phyloP scores from a whole-genome alignment of 1,140 invertebrate species.

The Rhysida immarginata region DNA sequence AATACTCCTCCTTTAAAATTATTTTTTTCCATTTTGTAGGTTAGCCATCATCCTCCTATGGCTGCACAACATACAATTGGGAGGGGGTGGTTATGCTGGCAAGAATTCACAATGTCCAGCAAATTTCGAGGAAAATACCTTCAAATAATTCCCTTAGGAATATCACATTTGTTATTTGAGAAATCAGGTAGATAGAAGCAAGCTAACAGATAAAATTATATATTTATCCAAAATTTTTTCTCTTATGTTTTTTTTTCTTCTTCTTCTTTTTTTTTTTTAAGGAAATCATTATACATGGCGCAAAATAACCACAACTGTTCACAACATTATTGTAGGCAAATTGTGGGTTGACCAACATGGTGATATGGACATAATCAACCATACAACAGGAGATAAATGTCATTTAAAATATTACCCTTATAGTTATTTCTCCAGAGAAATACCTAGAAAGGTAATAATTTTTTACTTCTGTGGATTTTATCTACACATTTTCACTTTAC shows the following conservation, averaged over 20 bases:
- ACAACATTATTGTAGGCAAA: slow-evolving; percentile 98
- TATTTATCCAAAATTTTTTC: neutral
- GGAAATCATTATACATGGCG: slow-evolving; percentile 91
- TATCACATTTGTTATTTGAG: slow-evolving; percentile 60
- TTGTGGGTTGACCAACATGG: slow-evolving; percentile 99
- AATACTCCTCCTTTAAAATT: neutral
- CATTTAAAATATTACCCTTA: slow-evolving; percentile 93
- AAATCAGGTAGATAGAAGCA: slow-evolving; percentile 33
- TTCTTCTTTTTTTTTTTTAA: slow-evolving; percentile 17
- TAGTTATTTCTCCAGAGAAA: slow-evolving; percentile 92
- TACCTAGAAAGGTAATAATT: slow-evolving; percentile 60
- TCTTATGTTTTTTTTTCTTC: too few species aligned
- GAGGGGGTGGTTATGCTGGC: slow-evolving; percentile 79
- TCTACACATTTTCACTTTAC: too few species aligned
- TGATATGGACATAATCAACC: slow-evolving; percentile 92
- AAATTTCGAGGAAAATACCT: slow-evolving; percentile 98
- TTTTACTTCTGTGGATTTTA: too few species aligned
- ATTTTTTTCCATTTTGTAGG: slow-evolving; percentile 32
- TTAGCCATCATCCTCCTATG: slow-evolving; percentile 96
- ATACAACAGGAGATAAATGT: slow-evolving; percentile 76
- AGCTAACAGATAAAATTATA: too few species aligned
- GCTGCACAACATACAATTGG: slow-evolving; percentile 82
- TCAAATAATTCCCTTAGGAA: slow-evolving; percentile 79
- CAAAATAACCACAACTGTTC: slow-evolving; percentile 95
- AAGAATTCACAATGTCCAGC: slow-evolving; percentile 96